Base-by-base conservation (phyloP, 2,113 vertebrate species). In the Paracanthobrama guichenoti region DNA sequence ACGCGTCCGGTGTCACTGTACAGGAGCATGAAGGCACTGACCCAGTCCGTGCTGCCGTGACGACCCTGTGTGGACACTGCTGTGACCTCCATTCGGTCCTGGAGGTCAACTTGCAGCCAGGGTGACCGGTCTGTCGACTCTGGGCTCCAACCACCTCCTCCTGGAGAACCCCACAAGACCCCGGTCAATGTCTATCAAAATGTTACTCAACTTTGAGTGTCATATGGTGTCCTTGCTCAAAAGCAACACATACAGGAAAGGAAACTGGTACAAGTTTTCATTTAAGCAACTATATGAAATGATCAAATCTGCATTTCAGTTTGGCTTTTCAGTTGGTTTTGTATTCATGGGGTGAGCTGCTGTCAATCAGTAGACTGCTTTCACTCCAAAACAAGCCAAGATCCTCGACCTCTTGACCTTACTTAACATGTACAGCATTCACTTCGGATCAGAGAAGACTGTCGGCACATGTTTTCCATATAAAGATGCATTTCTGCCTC, bases 31-130 rank as follows among this genome's bases (percentile, higher is more conserved):
- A 96, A 99, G 72, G 94, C 94, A 9, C 95, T 97, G 88, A 98
- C 96, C 97, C 97, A 99, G 93, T 99, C 97, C 59, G 95, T 96
- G 93, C 97, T 98, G 73, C 96, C 95, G 0, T 96, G 93, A 22
- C 97, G 91, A 53, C 98, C 98, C 91, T 99, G 98, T 0, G 97
- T 98, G 88, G 97, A 97, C 12, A 98, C 92, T 0, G 95, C 96
- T 0, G 96, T 97, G 72, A 99, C 91, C 93, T 99, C 97, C 91
- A 97, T 93, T 91, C 97, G 93, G 86, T 96, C 96, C 64, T 95
- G 94, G 80, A 99, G 94, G 89, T 99, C 98, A 87, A 98, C 87
- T 93, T 99, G 98, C n/a, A 99, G 94, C 97, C 98, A 99, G 79
- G 97, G 97, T 24, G 96, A 94, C 44, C 92, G 87, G 0, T 95